Evolutionary conservation across 1,140 invertebrate genomes (phyloP).

Genomic region (Heliconius himera): DNA sequence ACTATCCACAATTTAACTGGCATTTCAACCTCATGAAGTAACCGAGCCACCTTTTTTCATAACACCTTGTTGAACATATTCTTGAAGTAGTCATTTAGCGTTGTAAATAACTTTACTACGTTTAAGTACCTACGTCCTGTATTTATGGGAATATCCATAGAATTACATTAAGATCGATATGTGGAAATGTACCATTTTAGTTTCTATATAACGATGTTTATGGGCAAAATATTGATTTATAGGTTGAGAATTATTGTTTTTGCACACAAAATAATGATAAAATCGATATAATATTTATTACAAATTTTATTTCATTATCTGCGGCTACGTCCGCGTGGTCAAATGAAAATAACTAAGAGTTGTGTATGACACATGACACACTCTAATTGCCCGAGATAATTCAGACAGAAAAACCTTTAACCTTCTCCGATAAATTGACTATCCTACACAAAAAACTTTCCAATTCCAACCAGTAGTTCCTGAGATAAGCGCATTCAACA

Average conservation of each 20-base stretch:
- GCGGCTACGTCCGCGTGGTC: no score
- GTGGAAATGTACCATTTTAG: not conserved
- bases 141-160: not conserved
- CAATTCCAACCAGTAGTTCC: no score
- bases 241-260: not conserved
- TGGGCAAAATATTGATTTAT: not conserved
- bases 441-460: no score
- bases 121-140: not conserved
- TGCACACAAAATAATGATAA: no score
- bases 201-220: not conserved
- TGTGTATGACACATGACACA: not conserved
- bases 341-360: not conserved
- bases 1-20: not conserved
- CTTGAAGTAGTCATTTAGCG: slow-evolving; percentile 5
- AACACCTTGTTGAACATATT: slow-evolving; percentile 6
- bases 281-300: not conserved
- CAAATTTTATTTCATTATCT: no score
- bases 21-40: not conserved
- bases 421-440: no score
- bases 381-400: no score
- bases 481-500: no score
- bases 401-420: no score
- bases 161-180: not conserved
- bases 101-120: slow-evolving; percentile 9
- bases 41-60: slow-evolving; percentile 2